Base-by-base conservation (phyloP, 2,113 vertebrate species). In the Zosterops hypoxanthus region DNA sequence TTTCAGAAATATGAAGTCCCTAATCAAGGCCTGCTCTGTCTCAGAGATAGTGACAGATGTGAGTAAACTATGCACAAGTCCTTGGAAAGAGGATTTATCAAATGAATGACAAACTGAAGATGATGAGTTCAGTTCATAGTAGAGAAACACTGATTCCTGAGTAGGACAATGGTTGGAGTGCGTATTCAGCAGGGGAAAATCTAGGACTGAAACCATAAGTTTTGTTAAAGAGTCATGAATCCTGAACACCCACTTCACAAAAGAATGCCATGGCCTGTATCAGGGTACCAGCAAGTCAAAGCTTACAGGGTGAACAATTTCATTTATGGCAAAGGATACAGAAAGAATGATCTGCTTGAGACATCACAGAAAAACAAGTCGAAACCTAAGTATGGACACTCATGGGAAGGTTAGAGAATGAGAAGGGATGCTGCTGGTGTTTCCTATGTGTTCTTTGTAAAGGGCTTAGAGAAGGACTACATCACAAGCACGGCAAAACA, bases 361-460 rank as follows among this genome's bases (percentile, higher is more conserved):
- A 25, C 7, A 31, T 6, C 21, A 41, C 7, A 14, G 61, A 53
- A 56, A 33, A 71, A 8, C 18, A 29, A 69, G 20, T 13, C 9
- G 20, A 71, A 88, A 69, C 2, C 4, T 3, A 52, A 44, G 22
- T 36, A 16, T 20, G 31, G 34, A 36, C 12, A 9, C 16, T 71
- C 5, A 9, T 28, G 25, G 25, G 10, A 31, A 21, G 49, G 17
- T 44, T 85, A 44, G 41, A 72, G 75, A 50, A 34, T 31, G 39
- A 86, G 24, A 76, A 79, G 5, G n/a, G 16, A 8, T 72, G 42
- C 4, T 88, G 4, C 19, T 68, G 44, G 28, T 41, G 3, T 52
- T 64, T 28, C 29, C 17, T 64, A 0, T 31, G 12, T 6, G 1
- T 68, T 78, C 59, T 82, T 11, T 1, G 1, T 41, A n/a, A 49